These are phyloP conservation scores for Centruroides sculpturatus DNA, from an alignment of 1,140 invertebrate genomes.

Conservation along the genomic window DNA sequence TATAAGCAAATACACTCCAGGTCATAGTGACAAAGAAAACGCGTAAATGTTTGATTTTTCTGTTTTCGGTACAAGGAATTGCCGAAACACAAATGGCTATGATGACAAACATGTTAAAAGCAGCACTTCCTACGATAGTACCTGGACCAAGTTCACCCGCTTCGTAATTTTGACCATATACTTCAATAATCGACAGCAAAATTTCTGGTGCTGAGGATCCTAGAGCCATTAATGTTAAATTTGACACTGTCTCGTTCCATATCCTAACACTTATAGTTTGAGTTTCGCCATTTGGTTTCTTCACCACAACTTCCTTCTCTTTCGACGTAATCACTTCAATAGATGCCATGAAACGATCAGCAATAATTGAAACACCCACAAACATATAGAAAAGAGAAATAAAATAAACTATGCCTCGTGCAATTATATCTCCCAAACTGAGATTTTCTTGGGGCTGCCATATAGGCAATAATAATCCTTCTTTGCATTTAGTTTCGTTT, in stretches of 20 bases:
- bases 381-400: constrained; percentile 80
- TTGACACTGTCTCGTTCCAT: constrained; percentile 97
- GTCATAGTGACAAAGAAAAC: constrained; percentile 96
- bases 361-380: constrained; percentile 96
- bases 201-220: constrained; percentile 98
- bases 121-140: constrained; percentile 95
- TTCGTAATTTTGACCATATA: constrained; percentile 79
- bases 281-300: constrained; percentile 59
- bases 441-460: constrained; percentile 63
- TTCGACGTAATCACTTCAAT: constrained; percentile 99
- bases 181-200: constrained; percentile 89
- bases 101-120: constrained; percentile 97
- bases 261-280: constrained; percentile 68
- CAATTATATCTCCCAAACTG: constrained; percentile 45
- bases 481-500: constrained; percentile 36
- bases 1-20: constrained; percentile 96
- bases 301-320: constrained; percentile 78
- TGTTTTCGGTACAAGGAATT: constrained; percentile 57
- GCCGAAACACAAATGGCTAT: constrained; percentile 89
- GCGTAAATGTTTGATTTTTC: constrained; percentile 83
- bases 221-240: constrained; percentile 98
- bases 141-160: constrained; percentile 93
- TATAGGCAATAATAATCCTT: constrained; percentile 62
- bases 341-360: constrained; percentile 96
- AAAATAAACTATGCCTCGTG: constrained; percentile 82